Conservation (phyloP, 2,797 vertebrate species). For the Urophycis tenuis region DNA sequence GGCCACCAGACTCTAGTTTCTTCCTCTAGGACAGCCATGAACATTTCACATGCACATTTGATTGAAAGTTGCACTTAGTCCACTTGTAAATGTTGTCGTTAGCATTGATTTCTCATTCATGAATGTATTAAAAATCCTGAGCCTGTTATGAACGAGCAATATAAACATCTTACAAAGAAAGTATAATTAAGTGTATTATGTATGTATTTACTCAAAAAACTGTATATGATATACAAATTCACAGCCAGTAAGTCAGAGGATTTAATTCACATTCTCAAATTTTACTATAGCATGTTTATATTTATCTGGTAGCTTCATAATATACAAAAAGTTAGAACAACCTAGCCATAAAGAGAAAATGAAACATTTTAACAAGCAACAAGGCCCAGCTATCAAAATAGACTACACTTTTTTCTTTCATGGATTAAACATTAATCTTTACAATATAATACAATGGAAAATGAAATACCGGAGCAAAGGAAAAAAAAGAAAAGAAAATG, state of each 20-base stretch:
- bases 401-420: slow-evolving; percentile 40
- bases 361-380: slow-evolving; percentile 60
- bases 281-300: slow-evolving; percentile 60
- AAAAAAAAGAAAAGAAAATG: slow-evolving; percentile 38
- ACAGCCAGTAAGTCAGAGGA: slow-evolving; percentile 70
- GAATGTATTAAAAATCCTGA: slow-evolving; percentile 50
- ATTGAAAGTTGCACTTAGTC: neutral
- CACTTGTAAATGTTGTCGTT: neutral
- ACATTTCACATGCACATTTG: neutral
- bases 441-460: slow-evolving; percentile 64
- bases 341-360: slow-evolving; percentile 66
- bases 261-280: slow-evolving; percentile 68
- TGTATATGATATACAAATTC: slow-evolving; percentile 68
- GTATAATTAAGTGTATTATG: slow-evolving; percentile 28
- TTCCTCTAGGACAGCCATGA: neutral
- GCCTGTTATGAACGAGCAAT: slow-evolving; percentile 51
- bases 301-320: slow-evolving; percentile 59
- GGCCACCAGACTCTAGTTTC: neutral
- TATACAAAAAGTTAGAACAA: slow-evolving; percentile 70
- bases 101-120: slow-evolving; percentile 34
- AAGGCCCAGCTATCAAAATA: slow-evolving; percentile 53
- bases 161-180: slow-evolving; percentile 54
- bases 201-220: slow-evolving; percentile 49
- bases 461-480: slow-evolving; percentile 59
- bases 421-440: slow-evolving; percentile 58